phyloP scores from a whole-genome alignment of 1,140 invertebrate genomes.

The Pinna nobilis region DNA sequence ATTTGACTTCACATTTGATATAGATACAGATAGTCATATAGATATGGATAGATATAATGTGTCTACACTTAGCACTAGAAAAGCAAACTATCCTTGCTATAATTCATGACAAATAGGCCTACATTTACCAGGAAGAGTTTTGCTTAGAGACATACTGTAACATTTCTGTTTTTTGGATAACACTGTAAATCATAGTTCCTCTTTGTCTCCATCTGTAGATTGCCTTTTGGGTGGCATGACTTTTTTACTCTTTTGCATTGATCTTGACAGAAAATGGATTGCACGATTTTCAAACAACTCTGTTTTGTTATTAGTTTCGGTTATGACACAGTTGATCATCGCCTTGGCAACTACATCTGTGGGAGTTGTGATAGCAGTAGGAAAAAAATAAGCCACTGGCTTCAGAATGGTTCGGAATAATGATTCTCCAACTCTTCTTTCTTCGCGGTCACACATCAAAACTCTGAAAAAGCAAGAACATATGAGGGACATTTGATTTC shows the following conservation, averaged over 20 bases:
- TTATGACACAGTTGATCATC: slow-evolving; percentile 65
- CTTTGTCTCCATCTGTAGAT: no score
- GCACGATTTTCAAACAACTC: slow-evolving; percentile 70
- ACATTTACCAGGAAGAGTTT: no score
- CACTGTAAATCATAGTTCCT: no score
- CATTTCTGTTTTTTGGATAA: no score
- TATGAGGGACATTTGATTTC: background rate
- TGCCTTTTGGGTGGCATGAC: no score
- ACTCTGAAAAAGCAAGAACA: slow-evolving; percentile 57
- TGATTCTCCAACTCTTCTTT: slow-evolving; percentile 64
- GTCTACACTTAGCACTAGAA: no score
- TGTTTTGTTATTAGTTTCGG: slow-evolving; percentile 44
- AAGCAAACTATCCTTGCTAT: no score
- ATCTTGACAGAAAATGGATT: slow-evolving; percentile 65
- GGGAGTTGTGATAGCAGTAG: slow-evolving; percentile 69
- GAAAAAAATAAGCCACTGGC: slow-evolving; percentile 66
- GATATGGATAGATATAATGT: no score
- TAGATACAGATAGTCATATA: no score
- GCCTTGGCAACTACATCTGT: slow-evolving; percentile 62
- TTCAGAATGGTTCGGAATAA: slow-evolving; percentile 60
- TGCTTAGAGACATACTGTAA: no score
- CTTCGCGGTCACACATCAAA: slow-evolving; percentile 65
- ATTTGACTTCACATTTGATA: no score
- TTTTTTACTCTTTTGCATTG: slow-evolving; percentile 22
- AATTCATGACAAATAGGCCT: no score